phyloP scores from a whole-genome alignment of 1,140 invertebrate genomes.

The Neodiprion fabricii region DNA sequence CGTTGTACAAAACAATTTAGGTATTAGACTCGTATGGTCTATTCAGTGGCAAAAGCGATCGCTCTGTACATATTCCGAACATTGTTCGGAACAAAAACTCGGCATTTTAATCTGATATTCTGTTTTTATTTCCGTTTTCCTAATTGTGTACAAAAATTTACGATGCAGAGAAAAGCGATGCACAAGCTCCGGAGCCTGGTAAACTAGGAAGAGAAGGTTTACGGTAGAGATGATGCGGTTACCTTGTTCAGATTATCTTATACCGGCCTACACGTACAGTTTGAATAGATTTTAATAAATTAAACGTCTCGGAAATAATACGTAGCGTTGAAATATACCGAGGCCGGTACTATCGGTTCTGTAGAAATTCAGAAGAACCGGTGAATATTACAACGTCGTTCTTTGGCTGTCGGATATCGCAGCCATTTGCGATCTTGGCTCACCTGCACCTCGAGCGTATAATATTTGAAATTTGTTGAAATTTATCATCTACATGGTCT shows the following conservation, averaged over 20 bases:
- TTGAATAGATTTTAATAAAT: slow-evolving; percentile 8
- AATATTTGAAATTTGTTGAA: slow-evolving; percentile 5
- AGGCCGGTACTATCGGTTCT: background rate
- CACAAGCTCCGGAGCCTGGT: background rate
- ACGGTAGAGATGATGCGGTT: background rate
- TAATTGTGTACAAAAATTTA: too few species aligned
- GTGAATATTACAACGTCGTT: too few species aligned
- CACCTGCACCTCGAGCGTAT: background rate
- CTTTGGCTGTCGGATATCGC: background rate
- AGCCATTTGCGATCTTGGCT: background rate
- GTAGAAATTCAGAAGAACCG: too few species aligned
- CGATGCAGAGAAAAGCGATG: background rate
- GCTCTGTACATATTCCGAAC: too few species aligned
- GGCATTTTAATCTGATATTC: too few species aligned
- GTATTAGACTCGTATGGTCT: too few species aligned
- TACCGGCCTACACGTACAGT: background rate
- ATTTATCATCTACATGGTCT: background rate
- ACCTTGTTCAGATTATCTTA: slow-evolving; percentile 6
- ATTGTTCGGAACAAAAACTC: too few species aligned
- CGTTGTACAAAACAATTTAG: too few species aligned
- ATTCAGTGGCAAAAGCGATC: too few species aligned
- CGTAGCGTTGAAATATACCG: background rate
- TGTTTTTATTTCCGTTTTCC: too few species aligned
- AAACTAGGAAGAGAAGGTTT: background rate
- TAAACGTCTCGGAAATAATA: background rate